Percentiles rank a stretch among this genome's conserved stretches.
Conservation (phyloP, 2,113 vertebrate genomes). For the Actenoides lindsayi region DNA sequence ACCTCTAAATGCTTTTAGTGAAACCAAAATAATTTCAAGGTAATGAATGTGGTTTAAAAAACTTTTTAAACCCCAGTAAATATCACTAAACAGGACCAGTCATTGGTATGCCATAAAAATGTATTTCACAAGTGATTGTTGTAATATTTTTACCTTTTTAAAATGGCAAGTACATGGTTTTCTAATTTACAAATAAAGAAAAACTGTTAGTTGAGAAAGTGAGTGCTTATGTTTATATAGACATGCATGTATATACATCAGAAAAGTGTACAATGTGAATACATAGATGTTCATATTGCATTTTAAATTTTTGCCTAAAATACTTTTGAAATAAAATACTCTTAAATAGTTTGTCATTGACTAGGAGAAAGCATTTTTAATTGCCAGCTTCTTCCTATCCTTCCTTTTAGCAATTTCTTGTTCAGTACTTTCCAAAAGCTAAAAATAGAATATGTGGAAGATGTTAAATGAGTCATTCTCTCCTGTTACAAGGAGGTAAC, state of each 20-base stretch:
- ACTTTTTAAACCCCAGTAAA: neutral
- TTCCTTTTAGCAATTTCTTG: neutral
- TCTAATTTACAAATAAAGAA: neutral
- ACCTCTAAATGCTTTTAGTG: neutral
- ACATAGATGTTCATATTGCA: neutral
- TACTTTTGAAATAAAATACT: neutral
- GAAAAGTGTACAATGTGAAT: neutral
- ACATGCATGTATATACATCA: neutral
- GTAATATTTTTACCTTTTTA: neutral
- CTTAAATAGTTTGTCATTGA: neutral
- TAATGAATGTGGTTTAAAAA: neutral
- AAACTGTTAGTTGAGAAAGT: neutral
- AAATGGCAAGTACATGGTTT: neutral
- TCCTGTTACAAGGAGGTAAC: neutral
- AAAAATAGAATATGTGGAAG: neutral
- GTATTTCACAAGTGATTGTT: neutral
- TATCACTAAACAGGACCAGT: neutral
- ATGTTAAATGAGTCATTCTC: neutral
- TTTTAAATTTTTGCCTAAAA: neutral
- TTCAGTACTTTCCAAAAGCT: neutral
- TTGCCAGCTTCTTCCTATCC: neutral
- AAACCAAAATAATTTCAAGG: conserved; percentile 1
- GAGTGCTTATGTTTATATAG: neutral
- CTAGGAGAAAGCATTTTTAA: neutral
- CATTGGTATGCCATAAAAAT: neutral